These are phyloP conservation scores for Eumerus sabulonum DNA, from an alignment of 2,888 invertebrate species.

Conservation along the genomic window DNA sequence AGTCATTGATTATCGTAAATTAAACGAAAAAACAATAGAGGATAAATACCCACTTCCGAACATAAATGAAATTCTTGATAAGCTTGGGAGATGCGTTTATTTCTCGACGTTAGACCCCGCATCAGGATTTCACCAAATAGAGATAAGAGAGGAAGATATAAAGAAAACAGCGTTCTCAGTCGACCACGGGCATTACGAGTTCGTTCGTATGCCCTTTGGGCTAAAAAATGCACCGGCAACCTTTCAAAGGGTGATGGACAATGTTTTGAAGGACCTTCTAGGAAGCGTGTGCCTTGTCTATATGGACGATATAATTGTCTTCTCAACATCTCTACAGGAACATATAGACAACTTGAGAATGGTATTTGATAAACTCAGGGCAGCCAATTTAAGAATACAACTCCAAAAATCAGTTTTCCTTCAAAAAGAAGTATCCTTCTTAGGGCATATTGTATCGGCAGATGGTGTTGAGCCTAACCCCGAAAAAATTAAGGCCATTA, in stretches of 20 bases:
- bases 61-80: slow-evolving; percentile 63
- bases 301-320: slow-evolving; percentile 73
- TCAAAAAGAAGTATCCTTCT: slow-evolving; percentile 70
- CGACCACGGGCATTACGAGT: slow-evolving; percentile 64
- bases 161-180: slow-evolving; percentile 69
- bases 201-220: slow-evolving; percentile 11
- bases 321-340: slow-evolving; percentile 70
- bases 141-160: too few relatives aligned
- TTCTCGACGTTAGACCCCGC: slow-evolving; percentile 61
- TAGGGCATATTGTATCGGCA: slow-evolving; percentile 71
- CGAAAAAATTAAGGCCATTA: slow-evolving; percentile 63
- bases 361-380: slow-evolving; percentile 70
- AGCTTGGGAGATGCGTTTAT: slow-evolving; percentile 71
- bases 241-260: slow-evolving; percentile 62
- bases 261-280: slow-evolving; percentile 67
- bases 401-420: slow-evolving; percentile 71
- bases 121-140: slow-evolving; percentile 73
- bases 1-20: slow-evolving; percentile 29
- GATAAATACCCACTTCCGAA: slow-evolving; percentile 12
- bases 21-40: slow-evolving; percentile 44
- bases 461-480: slow-evolving; percentile 71
- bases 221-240: slow-evolving; percentile 24
- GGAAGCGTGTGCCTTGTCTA: slow-evolving; percentile 66
- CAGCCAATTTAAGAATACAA: slow-evolving; percentile 70
- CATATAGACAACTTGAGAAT: slow-evolving; percentile 67